phyloP scores from a whole-genome alignment of 2,113 vertebrate genomes.

The Passer domesticus region DNA sequence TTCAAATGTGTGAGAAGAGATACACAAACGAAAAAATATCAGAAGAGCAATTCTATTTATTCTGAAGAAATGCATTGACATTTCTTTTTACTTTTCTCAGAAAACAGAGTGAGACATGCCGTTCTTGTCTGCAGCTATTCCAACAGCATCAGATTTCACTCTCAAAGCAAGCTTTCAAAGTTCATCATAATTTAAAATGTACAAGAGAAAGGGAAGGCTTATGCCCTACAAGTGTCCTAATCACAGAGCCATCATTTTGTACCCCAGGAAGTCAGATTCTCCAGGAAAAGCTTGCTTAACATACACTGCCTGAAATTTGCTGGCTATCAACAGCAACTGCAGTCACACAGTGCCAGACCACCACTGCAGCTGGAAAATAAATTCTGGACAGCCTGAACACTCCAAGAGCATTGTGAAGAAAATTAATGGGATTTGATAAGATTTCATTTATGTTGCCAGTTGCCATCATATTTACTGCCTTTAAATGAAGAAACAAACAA shows the following conservation, averaged over 20 bases:
- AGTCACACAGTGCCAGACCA: background rate
- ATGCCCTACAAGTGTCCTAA: background rate
- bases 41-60: background rate
- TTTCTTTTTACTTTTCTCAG: background rate
- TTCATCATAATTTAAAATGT: background rate
- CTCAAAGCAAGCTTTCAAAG: background rate
- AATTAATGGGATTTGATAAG: background rate
- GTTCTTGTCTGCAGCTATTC: background rate
- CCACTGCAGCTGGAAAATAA: background rate
- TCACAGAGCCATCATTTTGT: background rate
- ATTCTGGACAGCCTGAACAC: background rate
- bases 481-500: background rate
- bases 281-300: background rate
- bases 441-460: background rate
- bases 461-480: background rate
- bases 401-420: background rate
- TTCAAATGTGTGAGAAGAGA: background rate
- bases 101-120: background rate
- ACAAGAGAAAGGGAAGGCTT: background rate
- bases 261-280: background rate
- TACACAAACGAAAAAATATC: background rate
- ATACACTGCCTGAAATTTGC: background rate
- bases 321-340: background rate
- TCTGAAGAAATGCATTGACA: background rate
- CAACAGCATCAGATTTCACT: background rate